Evolutionary conservation across 2,113 vertebrate species (phyloP), one percentile per base, ranked within the genome.

Genomic region (Lampris megalopsis): DNA sequence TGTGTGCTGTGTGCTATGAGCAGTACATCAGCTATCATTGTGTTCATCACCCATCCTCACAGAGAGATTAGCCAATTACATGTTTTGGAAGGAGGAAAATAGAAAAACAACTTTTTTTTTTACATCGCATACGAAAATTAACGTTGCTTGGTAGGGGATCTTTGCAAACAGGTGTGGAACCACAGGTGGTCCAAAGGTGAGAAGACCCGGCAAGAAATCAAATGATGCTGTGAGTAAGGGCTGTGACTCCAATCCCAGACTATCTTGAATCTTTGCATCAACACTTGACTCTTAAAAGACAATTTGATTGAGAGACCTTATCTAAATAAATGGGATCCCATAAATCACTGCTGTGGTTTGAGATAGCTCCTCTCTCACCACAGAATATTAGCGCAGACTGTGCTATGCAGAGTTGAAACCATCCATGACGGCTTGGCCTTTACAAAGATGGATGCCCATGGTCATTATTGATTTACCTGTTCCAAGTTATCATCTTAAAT

Each of bases 351-450:
- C 47, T 65, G 69, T 68, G 53, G 75, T 67, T 71, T 47, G 53
- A 66, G 65, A 71, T 54, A 66, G 37, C 49, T 80, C 45, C 69
- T 80, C 67, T 74, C 66, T 73, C 63, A 68, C 59, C 72, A 58
- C 63, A 37, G 75, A 68, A 76, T 77, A 87, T 83, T 71, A 84
- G 86, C 62, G 40, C 68, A 40, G n/a, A 43, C 38, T 9, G 35
- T 45, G 49, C 66, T 41, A 52, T 63, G 62, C 71, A 62, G 53
- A 63, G 77, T 59, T 63, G 64, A 65, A 73, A 72, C 54, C 53
- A 77, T 82, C 76, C 73, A 66, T 74, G 67, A 70, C 48, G 63
- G 1, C 63, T 66, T 89, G 85, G 79, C 84, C 86, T 92, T 92
- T 87, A 68, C 58, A 50, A 57, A 86, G 85, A 89, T 68, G 58